Evolutionary conservation across 2,797 vertebrate genomes (phyloP).

Genomic region (Lycodopsis pacificus): DNA sequence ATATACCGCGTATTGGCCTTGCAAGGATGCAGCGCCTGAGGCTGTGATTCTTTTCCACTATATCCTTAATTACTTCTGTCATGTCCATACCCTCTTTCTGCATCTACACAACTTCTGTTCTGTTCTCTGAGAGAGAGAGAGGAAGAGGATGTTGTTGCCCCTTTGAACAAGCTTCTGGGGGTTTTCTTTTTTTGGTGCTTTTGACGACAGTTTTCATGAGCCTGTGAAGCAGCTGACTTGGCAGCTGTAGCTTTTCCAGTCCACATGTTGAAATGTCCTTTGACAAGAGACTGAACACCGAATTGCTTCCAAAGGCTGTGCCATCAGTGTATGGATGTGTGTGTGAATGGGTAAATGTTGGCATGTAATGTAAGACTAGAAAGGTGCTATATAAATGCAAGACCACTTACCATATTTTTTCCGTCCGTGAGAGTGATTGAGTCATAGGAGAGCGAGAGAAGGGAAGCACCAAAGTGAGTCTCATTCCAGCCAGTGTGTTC

Average conservation of each 20-base stretch:
- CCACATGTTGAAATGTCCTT: background rate
- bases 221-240: background rate
- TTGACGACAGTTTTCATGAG: background rate
- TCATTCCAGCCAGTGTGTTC: background rate
- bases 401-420: background rate
- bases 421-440: background rate
- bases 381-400: background rate
- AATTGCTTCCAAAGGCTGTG: background rate
- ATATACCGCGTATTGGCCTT: background rate
- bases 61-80: background rate
- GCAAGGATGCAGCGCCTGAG: background rate
- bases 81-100: background rate
- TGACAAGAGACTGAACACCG: background rate
- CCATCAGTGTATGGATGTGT: background rate
- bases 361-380: background rate
- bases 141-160: background rate
- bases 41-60: background rate
- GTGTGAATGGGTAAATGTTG: background rate
- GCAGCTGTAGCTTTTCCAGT: background rate
- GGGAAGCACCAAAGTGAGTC: background rate
- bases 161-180: background rate
- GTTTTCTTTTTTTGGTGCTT: background rate
- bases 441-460: background rate
- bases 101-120: background rate
- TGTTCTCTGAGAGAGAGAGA: too few species aligned